These are phyloP conservation scores for Phymorhynchus buccinoides DNA, from an alignment of 1,140 invertebrate species.

Conservation along the genomic window DNA sequence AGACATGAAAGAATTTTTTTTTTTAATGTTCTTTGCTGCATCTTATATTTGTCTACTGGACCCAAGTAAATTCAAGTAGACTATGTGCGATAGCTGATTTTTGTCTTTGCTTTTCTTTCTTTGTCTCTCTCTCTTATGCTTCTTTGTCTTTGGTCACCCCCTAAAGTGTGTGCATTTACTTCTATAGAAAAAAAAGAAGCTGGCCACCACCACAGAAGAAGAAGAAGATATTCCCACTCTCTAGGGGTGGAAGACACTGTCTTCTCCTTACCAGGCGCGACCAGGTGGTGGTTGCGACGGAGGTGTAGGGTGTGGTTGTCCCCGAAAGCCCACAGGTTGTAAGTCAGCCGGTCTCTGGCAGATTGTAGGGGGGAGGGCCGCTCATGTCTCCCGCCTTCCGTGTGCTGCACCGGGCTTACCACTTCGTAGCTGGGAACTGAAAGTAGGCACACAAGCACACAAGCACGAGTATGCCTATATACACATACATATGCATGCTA, in stretches of 20 bases:
- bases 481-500: not conserved
- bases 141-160: too few species aligned
- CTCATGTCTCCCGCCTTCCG: not conserved
- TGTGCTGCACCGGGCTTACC: slow-evolving; percentile 6
- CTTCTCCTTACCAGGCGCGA: slow-evolving; percentile 48
- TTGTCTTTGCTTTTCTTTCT: too few species aligned
- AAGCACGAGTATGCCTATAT: not conserved
- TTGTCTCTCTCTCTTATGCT: not conserved
- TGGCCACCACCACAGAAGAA: not conserved
- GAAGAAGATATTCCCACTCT: too few species aligned
- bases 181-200: not conserved
- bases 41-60: too few species aligned
- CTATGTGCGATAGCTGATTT: too few species aligned
- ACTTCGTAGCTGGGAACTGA: slow-evolving; percentile 36
- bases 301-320: slow-evolving; percentile 47
- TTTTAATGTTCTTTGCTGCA: too few species aligned
- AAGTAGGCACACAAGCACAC: not conserved
- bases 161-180: not conserved
- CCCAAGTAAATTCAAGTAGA: too few species aligned
- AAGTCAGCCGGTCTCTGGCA: slow-evolving; percentile 8
- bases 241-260: too few species aligned
- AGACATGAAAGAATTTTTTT: not conserved
- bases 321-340: slow-evolving; percentile 44
- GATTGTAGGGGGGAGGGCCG: not conserved
- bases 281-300: slow-evolving; percentile 39